Conservation (phyloP, 2,797 vertebrate species). For the Eulemur coronatus region DNA sequence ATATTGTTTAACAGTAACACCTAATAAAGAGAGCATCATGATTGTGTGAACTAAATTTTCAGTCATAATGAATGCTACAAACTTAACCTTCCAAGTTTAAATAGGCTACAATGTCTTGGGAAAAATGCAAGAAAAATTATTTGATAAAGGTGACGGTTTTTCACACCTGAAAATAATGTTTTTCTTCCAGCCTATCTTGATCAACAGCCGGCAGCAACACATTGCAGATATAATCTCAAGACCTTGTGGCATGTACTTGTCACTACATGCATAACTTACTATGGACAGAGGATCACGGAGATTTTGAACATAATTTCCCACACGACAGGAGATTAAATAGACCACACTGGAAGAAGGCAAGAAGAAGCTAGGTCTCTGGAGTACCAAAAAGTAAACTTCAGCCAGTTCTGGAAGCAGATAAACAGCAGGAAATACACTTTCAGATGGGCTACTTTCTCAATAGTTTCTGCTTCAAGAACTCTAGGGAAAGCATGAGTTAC, state of each 20-base stretch:
- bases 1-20: conserved; percentile 85
- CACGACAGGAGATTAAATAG: conserved; percentile 91
- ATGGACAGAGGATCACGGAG: conserved; percentile 85
- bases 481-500: conserved; percentile 57
- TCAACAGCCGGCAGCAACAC: conserved; percentile 95
- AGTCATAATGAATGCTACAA: conserved; percentile 91
- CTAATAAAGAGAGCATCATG: conserved; percentile 88
- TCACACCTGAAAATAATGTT: conserved; percentile 98
- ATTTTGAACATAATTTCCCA: conserved; percentile 90
- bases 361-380: conserved; percentile 80
- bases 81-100: conserved; percentile 94
- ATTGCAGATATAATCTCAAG: conserved; percentile 95
- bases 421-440: conserved; percentile 69
- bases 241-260: conserved; percentile 93
- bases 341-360: conserved; percentile 85
- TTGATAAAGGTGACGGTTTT: conserved; percentile 95
- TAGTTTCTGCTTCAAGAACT: conserved; percentile 68
- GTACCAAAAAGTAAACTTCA: conserved; percentile 85
- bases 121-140: conserved; percentile 91
- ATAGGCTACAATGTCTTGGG: conserved; percentile 89
- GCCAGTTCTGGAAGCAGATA: conserved; percentile 73
- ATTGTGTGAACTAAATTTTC: conserved; percentile 89
- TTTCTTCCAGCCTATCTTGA: conserved; percentile 91
- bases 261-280: conserved; percentile 94
- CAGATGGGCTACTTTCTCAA: conserved; percentile 61